Conservation (phyloP, 2,888 invertebrate species). For the Tenthredo mesomela region DNA sequence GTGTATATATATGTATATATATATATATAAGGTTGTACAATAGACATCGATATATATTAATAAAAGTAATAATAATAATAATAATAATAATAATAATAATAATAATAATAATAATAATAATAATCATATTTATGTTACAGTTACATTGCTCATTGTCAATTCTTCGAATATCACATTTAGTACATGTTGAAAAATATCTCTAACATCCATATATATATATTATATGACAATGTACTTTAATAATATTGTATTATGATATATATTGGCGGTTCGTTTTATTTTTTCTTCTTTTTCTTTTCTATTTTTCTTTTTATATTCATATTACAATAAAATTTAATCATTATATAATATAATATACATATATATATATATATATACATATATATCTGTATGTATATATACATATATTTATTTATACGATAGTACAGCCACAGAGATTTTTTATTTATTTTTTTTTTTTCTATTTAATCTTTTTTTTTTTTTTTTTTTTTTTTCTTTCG, state of each 20-base stretch:
- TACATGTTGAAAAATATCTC: conserved; percentile 78
- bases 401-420: conserved; percentile 68
- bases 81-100: too few species aligned
- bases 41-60: conserved; percentile 58
- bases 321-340: conserved; percentile 55
- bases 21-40: conserved; percentile 20
- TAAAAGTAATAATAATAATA: too few species aligned
- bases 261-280: conserved; percentile 71
- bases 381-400: conserved; percentile 61
- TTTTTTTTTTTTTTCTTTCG: conserved; percentile 45
- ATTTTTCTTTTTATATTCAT: conserved; percentile 53
- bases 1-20: conserved; percentile 10
- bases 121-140: conserved; percentile 73
- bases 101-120: conserved; percentile 59
- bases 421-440: conserved; percentile 69
- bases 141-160: conserved; percentile 78
- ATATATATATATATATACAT: conserved; percentile 60
- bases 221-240: conserved; percentile 33
- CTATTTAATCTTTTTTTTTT: conserved; percentile 40
- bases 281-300: not conserved
- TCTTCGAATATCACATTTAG: conserved; percentile 78
- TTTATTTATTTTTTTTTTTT: conserved; percentile 51
- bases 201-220: conserved; percentile 75
- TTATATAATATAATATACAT: conserved; percentile 58
- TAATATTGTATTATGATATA: conserved; percentile 78